These are phyloP conservation scores for Geopemphigus sp. DNA, from an alignment of 1,140 invertebrate genomes.

Conservation along the genomic window DNA sequence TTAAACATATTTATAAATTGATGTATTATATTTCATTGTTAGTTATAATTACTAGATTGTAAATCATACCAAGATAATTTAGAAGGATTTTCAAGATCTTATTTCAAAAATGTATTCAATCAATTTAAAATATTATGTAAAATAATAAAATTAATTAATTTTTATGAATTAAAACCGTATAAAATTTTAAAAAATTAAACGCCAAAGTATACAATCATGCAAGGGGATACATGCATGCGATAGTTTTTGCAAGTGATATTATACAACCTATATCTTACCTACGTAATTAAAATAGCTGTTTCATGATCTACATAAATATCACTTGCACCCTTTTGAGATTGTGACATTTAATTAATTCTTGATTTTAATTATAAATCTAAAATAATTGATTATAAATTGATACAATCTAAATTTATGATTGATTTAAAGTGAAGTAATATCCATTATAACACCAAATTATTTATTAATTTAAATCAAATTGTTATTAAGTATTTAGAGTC, in stretches of 20 bases:
- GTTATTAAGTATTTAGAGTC: too few species aligned
- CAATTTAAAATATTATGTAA: neutral
- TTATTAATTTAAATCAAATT: neutral
- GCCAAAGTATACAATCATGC: slow-evolving; percentile 28
- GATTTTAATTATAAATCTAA: slow-evolving; percentile 20
- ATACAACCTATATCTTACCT: slow-evolving; percentile 41
- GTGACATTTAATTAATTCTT: slow-evolving; percentile 7
- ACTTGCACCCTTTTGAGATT: slow-evolving; percentile 21
- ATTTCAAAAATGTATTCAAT: neutral
- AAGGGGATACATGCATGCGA: slow-evolving; percentile 27
- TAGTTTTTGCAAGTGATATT: slow-evolving; percentile 32
- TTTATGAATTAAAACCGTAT: neutral
- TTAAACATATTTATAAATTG: neutral
- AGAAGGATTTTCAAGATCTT: neutral
- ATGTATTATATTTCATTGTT: neutral
- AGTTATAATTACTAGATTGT: neutral
- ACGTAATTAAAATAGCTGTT: slow-evolving; percentile 15
- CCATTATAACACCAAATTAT: neutral
- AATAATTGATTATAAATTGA: slow-evolving; percentile 36
- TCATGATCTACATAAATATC: slow-evolving; percentile 42
- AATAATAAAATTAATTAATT: neutral
- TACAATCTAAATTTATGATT: neutral
- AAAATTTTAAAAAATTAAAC: neutral
- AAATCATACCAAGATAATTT: neutral
- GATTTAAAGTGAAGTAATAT: neutral